Base-by-base conservation (phyloP, 2,797 vertebrate species). In the Geotrypetes seraphini region DNA sequence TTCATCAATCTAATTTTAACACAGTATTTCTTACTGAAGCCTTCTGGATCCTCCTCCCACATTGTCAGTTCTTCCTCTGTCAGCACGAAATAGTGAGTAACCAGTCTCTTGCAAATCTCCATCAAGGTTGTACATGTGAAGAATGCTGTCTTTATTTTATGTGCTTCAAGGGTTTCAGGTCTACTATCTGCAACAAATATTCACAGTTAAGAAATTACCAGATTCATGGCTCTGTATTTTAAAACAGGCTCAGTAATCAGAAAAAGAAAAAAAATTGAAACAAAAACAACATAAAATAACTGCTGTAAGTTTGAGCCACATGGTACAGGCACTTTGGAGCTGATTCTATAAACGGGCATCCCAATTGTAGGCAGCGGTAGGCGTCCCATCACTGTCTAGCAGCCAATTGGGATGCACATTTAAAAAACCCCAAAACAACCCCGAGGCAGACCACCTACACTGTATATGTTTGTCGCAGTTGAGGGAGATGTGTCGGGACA, bases 31-130 rank as follows among this genome's bases (percentile, higher is more conserved):
- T 79, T 91, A 97, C 95, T 90, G 45, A 97, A 99, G 70, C 93
- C 82, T 78, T 99, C 95, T 2, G 94, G 93, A 52, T 99, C 95
- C 54, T 99, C 94, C 63, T 97, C 93, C 95, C 95, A 99, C 94
- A 99, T 96, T 8, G 75, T 60, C 47, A 97, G 63, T 57, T 97
- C 94, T 54, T 99, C 95, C 32, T 91, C 76, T 24, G 88, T 94
- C 56, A 97, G 74, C 20, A 96, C 79, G 57, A 99, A 96, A 79
- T 96, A 97, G 57, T 96, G 90, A 40, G 89, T 91, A 23, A 99
- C 92, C 16, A 99, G 81, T 55, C 93, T 81, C 30, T 87, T 80
- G 47, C 93, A 93, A 31, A 99, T 96, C 61, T 97, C 94, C 2
- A 66, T 96, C 65, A 99, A 78, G 3, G 93, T 96, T 26, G 89